A percentile compares a stretch with the other conserved stretches of the same genome.
These are phyloP conservation scores for Aphelenchoides besseyi DNA, from an alignment of 1,140 invertebrate species.

Conservation along the genomic window DNA sequence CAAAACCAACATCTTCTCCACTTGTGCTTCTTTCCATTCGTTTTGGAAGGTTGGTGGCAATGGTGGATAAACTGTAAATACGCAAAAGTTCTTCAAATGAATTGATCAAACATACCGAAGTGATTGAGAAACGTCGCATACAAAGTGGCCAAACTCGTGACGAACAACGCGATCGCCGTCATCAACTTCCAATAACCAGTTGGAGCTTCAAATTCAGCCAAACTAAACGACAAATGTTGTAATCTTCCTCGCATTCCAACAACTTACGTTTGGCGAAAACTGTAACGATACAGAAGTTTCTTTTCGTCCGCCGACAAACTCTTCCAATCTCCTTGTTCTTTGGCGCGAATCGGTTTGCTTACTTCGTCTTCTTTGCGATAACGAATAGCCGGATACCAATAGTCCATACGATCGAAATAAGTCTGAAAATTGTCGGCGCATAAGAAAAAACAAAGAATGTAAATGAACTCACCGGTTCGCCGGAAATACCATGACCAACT, in stretches of 20 bases:
- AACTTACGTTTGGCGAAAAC: slow-evolving; percentile 56
- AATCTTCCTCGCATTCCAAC: not conserved
- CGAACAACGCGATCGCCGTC: slow-evolving; percentile 32
- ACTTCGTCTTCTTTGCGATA: slow-evolving; percentile 60
- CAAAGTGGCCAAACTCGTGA: slow-evolving; percentile 40
- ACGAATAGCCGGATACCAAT: slow-evolving; percentile 61
- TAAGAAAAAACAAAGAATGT: slow-evolving; percentile 23
- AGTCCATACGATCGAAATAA: slow-evolving; percentile 58
- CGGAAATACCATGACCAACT: slow-evolving; percentile 52
- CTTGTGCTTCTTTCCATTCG: slow-evolving; percentile 56
- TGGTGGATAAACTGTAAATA: slow-evolving; percentile 51
- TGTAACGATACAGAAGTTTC: slow-evolving; percentile 60
- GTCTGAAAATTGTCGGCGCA: slow-evolving; percentile 40
- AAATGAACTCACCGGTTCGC: slow-evolving; percentile 47
- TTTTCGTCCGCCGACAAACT: slow-evolving; percentile 53
- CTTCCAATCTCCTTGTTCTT: slow-evolving; percentile 61
- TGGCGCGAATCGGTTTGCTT: slow-evolving; percentile 49
- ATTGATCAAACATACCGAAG: slow-evolving; percentile 40
- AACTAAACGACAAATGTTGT: too few relatives aligned
- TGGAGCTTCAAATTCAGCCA: slow-evolving; percentile 60
- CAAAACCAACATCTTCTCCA: slow-evolving; percentile 51
- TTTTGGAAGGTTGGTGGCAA: slow-evolving; percentile 59
- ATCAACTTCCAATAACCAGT: slow-evolving; percentile 58
- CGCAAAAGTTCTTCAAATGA: not conserved
- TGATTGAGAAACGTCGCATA: slow-evolving; percentile 55